phyloP scores from a whole-genome alignment of 2,888 invertebrate genomes.

The Acronicta alni region DNA sequence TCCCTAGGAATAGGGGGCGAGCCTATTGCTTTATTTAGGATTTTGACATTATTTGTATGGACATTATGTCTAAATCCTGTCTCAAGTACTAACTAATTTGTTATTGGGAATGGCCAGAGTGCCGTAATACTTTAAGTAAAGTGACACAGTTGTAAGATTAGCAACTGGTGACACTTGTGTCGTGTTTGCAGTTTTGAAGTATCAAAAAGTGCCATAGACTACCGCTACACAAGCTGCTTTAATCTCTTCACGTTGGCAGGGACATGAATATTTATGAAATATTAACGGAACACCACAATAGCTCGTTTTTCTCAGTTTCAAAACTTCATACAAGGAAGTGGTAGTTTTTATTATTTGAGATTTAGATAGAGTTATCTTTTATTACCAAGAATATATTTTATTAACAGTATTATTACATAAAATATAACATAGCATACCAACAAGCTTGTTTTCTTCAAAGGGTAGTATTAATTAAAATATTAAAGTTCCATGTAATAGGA shows the following conservation, averaged over 20 bases:
- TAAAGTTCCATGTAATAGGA: too few relatives aligned
- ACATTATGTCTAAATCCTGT: too few relatives aligned
- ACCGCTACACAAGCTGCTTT: conserved; percentile 38
- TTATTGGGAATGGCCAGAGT: too few relatives aligned
- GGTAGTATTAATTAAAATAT: too few relatives aligned
- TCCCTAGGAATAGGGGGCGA: too few relatives aligned
- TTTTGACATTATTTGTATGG: too few relatives aligned
- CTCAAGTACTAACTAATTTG: too few relatives aligned
- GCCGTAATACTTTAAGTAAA: not conserved
- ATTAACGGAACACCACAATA: conserved; percentile 41
- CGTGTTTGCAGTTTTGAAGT: conserved; percentile 23
- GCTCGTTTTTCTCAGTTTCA: conserved; percentile 23
- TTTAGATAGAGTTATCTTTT: not conserved
- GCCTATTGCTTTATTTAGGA: too few relatives aligned
- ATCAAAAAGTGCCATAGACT: not conserved
- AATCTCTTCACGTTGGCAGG: conserved; percentile 36
- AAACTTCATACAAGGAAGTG: conserved; percentile 23
- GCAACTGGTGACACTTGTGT: conserved; percentile 14
- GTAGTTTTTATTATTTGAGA: conserved; percentile 12
- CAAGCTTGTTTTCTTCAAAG: too few relatives aligned
- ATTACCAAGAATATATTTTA: not conserved
- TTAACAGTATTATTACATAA: too few relatives aligned
- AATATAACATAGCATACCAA: too few relatives aligned
- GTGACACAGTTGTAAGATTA: conserved; percentile 4
- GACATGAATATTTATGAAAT: conserved; percentile 51